Evolutionary conservation across 1,140 invertebrate species (phyloP).

Genomic region (Plectrocnemia conspersa): DNA sequence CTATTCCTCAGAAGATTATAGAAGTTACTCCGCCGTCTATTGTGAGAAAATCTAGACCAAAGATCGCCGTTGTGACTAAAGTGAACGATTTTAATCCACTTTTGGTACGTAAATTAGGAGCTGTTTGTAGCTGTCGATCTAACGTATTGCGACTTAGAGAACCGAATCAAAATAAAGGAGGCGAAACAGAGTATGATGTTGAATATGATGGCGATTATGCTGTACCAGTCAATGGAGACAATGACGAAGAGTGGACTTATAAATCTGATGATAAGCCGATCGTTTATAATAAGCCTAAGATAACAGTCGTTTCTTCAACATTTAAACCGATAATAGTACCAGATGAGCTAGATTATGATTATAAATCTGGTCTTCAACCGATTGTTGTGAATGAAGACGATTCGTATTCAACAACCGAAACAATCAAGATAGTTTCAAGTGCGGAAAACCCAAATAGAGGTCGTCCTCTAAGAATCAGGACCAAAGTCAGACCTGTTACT

Average conservation of each 20-base stretch:
- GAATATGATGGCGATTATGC: constrained; percentile 39
- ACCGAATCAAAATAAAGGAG: constrained; percentile 40
- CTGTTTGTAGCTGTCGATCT: constrained; percentile 67
- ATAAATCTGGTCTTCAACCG: constrained; percentile 31
- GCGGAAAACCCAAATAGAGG: constrained; percentile 1
- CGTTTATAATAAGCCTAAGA: constrained; percentile 34
- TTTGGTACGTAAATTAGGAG: constrained; percentile 63
- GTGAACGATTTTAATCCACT: constrained; percentile 64
- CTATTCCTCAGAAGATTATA: constrained; percentile 41
- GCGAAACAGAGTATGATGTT: constrained; percentile 38
- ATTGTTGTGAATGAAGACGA: constrained; percentile 29
- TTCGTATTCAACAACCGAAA: constrained; percentile 14
- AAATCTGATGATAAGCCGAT: constrained; percentile 38
- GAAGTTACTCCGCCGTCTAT: constrained; percentile 41
- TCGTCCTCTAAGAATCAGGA: constrained; percentile 39
- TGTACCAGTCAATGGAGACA: constrained; percentile 40
- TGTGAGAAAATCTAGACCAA: constrained; percentile 44
- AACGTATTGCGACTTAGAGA: constrained; percentile 55
- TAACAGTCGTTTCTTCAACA: constrained; percentile 43
- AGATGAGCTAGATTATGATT: constrained; percentile 42
- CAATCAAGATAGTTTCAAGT: constrained; percentile 8
- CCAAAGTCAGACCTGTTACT: constrained; percentile 43
- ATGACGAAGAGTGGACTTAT: constrained; percentile 38
- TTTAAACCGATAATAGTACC: constrained; percentile 51
- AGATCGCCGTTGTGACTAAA: constrained; percentile 58